Evolutionary conservation across 2,113 vertebrate genomes (phyloP).

Genomic region (Microtus richardsoni): DNA sequence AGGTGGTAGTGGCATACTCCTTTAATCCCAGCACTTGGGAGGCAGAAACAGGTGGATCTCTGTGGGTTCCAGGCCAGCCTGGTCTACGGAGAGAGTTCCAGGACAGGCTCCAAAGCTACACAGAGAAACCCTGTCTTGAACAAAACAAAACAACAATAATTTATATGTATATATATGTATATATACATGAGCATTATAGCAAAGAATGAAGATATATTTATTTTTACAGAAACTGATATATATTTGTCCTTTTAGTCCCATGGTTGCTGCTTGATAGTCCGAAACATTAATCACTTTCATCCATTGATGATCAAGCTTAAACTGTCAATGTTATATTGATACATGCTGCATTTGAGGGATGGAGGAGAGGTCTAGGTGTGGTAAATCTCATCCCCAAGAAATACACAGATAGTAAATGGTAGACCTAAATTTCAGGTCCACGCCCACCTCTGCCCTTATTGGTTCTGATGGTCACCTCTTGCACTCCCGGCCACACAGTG

Average conservation of each 20-base stretch:
- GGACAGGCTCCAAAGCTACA: no score
- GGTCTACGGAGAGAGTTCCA: no score
- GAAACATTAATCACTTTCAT: not conserved
- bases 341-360: not conserved
- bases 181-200: not conserved
- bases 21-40: no score
- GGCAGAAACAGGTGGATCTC: no score
- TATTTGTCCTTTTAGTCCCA: not conserved
- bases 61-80: no score
- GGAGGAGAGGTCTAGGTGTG: not conserved
- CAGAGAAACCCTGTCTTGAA: no score
- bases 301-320: not conserved
- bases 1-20: no score
- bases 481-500: rapidly evolving
- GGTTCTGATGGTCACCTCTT: not conserved
- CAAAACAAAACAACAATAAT: no score
- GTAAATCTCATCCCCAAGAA: not conserved
- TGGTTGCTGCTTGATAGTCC: not conserved
- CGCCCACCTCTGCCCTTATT: not conserved
- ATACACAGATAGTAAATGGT: not conserved
- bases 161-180: not conserved
- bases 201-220: not conserved
- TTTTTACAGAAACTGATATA: not conserved
- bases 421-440: not conserved
- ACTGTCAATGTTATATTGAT: not conserved